These are phyloP conservation scores for Papilio polyxenes DNA, from an alignment of 1,140 invertebrate genomes.

Conservation along the genomic window DNA sequence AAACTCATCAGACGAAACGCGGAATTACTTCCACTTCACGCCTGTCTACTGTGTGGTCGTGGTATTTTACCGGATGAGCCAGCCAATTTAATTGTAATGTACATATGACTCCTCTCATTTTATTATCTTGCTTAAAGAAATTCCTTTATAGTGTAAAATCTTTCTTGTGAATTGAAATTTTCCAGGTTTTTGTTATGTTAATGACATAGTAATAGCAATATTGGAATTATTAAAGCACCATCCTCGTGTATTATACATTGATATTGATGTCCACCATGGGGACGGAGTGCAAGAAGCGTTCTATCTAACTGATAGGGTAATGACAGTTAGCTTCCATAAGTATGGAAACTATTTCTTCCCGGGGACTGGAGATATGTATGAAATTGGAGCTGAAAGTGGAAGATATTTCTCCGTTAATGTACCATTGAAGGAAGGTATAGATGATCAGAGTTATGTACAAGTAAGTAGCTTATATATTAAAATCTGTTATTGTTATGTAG, in stretches of 20 bases:
- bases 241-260: constrained; percentile 97
- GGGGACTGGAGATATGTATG: constrained; percentile 99
- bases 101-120: too few relatives aligned
- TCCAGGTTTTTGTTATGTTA: constrained; percentile 97
- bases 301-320: constrained; percentile 98
- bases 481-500: background rate
- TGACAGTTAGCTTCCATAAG: constrained; percentile 99
- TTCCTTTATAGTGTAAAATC: too few relatives aligned
- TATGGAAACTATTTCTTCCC: constrained; percentile 99
- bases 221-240: constrained; percentile 97
- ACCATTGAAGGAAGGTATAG: constrained; percentile 97
- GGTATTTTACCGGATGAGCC: too few relatives aligned
- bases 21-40: too few relatives aligned
- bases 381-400: constrained; percentile 95
- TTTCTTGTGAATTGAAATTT: constrained; percentile 4
- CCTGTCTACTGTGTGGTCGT: too few relatives aligned
- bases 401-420: constrained; percentile 98
- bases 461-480: constrained; percentile 55
- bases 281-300: constrained; percentile 99
- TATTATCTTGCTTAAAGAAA: too few relatives aligned
- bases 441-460: constrained; percentile 95
- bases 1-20: too few relatives aligned
- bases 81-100: too few relatives aligned
- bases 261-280: constrained; percentile 99
- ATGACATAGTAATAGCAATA: constrained; percentile 99